Percentiles rank a stretch among this genome's conserved stretches.
These are phyloP conservation scores for Sminthopsis crassicaudata DNA, from an alignment of 2,113 vertebrate genomes.

Conservation along the genomic window DNA sequence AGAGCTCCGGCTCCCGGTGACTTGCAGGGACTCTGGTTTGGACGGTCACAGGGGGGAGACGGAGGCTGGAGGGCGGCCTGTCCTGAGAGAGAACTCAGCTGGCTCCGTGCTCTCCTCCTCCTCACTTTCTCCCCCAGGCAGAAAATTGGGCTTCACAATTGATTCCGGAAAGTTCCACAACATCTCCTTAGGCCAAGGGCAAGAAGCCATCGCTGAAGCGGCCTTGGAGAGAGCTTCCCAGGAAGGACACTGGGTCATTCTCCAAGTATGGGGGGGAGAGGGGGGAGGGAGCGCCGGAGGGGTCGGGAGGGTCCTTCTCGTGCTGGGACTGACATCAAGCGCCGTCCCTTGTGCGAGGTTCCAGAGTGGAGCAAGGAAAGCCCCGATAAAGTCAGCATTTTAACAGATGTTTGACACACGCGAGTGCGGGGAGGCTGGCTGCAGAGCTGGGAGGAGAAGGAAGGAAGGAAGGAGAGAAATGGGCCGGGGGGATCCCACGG, in stretches of 20 bases:
- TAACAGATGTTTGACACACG: too few relatives aligned
- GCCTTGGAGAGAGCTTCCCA: constrained; percentile 82
- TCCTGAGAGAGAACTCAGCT: constrained; percentile 62
- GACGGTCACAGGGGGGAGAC: constrained; percentile 36
- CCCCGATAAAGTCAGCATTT: too few relatives aligned
- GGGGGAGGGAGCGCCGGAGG: background rate
- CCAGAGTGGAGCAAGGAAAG: background rate
- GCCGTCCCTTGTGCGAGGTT: too few relatives aligned
- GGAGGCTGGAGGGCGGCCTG: constrained; percentile 62
- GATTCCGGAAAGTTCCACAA: constrained; percentile 88
- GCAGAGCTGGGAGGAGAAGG: background rate
- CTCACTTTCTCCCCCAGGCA: constrained; percentile 79
- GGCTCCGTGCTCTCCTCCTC: constrained; percentile 21
- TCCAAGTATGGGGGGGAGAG: constrained; percentile 85
- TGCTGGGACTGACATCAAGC: too few relatives aligned
- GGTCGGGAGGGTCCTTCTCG: background rate
- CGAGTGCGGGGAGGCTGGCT: too few relatives aligned
- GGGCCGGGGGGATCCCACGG: too few relatives aligned
- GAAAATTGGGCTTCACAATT: constrained; percentile 87
- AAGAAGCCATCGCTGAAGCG: constrained; percentile 86
- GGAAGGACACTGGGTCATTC: constrained; percentile 87
- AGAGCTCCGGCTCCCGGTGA: constrained; percentile 72
- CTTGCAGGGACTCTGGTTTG: constrained; percentile 71
- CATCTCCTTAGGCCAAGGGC: constrained; percentile 88
- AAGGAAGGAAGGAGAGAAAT: background rate